Evolutionary conservation across 2,888 invertebrate genomes (phyloP), one percentile per base, ranked within the genome.

Genomic region (Schizaphis graminum): DNA sequence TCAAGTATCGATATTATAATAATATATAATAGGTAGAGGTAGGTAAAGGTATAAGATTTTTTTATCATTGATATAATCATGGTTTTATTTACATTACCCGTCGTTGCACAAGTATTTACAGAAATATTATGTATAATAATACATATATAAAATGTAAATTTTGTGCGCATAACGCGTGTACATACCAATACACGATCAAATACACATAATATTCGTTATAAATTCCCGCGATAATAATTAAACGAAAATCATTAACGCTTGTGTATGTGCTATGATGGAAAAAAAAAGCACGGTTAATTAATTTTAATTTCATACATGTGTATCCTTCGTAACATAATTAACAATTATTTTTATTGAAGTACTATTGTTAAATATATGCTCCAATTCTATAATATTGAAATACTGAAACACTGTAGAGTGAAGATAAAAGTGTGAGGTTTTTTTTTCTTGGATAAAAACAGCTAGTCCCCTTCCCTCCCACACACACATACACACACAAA

Each of bases 31-130:
- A n/a, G n/a, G n/a, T n/a, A 77, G 21, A 77, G 7, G n/a, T 67
- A 5, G 26, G 86, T 28, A n/a, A n/a, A n/a, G 28, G n/a, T 87
- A 87, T 84, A 21, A 44, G n/a, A 8, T 41, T 56, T 53, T 89
- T 57, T 89, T 89, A 89, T 89, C 89, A 28, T 57, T 44, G 89
- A 89, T 57, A 89, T 57, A 89, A 89, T 89, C 57, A 57, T 44
- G 26, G 41, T 44, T 3, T 89, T 89, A 57, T 89, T 89, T 16
- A 89, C 89, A 44, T 57, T 57, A 57, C 28, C n/a, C 10, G n/a
- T 21, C 21, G n/a, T 53, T 35, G n/a, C 35, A 35, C n/a, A n/a
- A 21, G 8, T 49, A 53, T 47, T 77, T 77, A 13, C n/a, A 67
- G 67, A 67, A n/a, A n/a, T 35, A 35, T 21, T n/a, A n/a, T n/a